These are phyloP conservation scores for Lagopus leucura DNA, from an alignment of 2,113 vertebrate genomes.

Conservation along the genomic window DNA sequence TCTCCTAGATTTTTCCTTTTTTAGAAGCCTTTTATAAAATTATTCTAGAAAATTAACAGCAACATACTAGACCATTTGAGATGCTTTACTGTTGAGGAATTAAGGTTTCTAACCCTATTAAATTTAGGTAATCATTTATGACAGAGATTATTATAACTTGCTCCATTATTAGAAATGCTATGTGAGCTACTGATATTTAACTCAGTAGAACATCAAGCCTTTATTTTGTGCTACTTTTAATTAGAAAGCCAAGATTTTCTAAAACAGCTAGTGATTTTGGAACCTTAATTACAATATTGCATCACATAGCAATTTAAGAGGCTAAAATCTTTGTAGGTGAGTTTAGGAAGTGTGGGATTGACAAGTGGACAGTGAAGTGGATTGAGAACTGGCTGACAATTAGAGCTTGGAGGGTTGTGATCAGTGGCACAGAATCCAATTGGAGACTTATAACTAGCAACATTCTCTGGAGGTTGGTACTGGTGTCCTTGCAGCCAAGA, in stretches of 20 bases:
- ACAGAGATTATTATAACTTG: not conserved
- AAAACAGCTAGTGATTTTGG: not conserved
- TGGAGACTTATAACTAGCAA: no score
- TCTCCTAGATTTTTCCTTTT: not conserved
- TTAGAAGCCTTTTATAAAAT: not conserved
- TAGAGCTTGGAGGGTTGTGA: no score
- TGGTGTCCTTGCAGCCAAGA: no score
- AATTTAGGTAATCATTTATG: not conserved
- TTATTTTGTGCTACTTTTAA: not conserved
- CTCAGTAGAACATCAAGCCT: not conserved
- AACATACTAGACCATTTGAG: not conserved
- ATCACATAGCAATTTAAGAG: not conserved
- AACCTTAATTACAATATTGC: not conserved
- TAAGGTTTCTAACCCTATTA: not conserved
- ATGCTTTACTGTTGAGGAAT: accelerated
- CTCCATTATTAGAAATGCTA: not conserved
- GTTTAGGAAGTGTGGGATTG: no score
- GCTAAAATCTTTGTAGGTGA: not conserved
- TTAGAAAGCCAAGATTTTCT: not conserved
- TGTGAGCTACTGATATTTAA: not conserved
- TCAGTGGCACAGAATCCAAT: no score
- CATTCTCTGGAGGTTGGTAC: no score
- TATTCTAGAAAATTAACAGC: not conserved
- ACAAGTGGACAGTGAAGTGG: no score
- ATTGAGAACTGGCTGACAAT: no score